Evolutionary conservation across 2,797 vertebrate species (phyloP).

Genomic region (Alectoris magna): DNA sequence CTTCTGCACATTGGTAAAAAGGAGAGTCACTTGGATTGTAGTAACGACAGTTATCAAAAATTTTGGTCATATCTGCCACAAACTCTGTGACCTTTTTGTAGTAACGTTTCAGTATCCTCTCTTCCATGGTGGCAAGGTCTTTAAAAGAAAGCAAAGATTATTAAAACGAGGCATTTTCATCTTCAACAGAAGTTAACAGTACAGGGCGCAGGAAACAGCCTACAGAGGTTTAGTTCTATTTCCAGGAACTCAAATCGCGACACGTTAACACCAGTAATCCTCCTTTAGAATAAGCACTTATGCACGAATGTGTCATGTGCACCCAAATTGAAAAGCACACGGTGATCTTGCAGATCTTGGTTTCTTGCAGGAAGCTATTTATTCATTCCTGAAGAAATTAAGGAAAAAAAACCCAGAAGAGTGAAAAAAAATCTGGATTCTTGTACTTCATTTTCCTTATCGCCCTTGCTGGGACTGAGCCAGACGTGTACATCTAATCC

Average conservation of each 20-base stretch:
- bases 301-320: accelerated
- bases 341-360: not conserved
- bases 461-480: not conserved
- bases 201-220: not conserved
- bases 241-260: not conserved
- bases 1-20: constrained; percentile 97
- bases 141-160: constrained; percentile 62
- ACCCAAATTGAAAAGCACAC: not conserved
- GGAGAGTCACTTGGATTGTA: constrained; percentile 98
- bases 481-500: not conserved
- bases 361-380: not conserved
- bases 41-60: constrained; percentile 99
- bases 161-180: not conserved
- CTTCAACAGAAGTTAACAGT: not conserved
- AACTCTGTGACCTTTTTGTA: constrained; percentile 97
- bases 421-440: not conserved
- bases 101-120: constrained; percentile 90
- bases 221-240: not conserved
- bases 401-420: not conserved
- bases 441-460: not conserved
- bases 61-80: constrained; percentile 99
- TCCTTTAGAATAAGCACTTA: not conserved
- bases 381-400: not conserved
- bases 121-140: constrained; percentile 98
- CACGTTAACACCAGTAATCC: not conserved